These are phyloP conservation scores for Podarcis siculus DNA, from an alignment of 2,797 vertebrate species.

Conservation along the genomic window DNA sequence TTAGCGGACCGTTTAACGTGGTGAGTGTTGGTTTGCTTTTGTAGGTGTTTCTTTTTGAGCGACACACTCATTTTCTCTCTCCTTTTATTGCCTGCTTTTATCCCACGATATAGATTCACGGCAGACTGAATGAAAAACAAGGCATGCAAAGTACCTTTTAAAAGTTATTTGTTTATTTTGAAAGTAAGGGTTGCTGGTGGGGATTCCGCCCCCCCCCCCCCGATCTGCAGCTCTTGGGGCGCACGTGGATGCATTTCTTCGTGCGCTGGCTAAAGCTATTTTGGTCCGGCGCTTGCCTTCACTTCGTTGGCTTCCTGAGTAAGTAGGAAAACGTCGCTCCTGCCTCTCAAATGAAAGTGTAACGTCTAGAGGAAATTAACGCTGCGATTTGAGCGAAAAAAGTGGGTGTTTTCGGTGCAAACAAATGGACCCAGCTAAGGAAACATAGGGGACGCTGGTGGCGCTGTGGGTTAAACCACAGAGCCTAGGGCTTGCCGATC, in stretches of 20 bases:
- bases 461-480: too few species aligned
- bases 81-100: not conserved
- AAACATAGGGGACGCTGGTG: too few species aligned
- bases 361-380: not conserved
- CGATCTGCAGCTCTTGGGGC: not conserved
- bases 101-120: not conserved
- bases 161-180: too few species aligned
- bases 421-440: fast-evolving
- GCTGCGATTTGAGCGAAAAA: not conserved
- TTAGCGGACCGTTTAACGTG: not conserved
- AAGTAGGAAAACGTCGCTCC: not conserved
- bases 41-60: not conserved
- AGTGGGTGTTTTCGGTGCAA: not conserved
- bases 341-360: not conserved
- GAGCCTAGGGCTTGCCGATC: too few species aligned
- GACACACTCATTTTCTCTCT: too few species aligned
- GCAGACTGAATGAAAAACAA: not conserved
- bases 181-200: not conserved
- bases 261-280: not conserved
- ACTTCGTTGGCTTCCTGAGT: not conserved
- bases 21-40: not conserved
- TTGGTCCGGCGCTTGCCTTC: not conserved
- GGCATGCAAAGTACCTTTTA: not conserved
- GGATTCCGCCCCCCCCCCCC: not conserved
- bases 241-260: not conserved